These are phyloP conservation scores for Antheraea mylitta DNA, from an alignment of 1,140 invertebrate genomes.

Conservation along the genomic window DNA sequence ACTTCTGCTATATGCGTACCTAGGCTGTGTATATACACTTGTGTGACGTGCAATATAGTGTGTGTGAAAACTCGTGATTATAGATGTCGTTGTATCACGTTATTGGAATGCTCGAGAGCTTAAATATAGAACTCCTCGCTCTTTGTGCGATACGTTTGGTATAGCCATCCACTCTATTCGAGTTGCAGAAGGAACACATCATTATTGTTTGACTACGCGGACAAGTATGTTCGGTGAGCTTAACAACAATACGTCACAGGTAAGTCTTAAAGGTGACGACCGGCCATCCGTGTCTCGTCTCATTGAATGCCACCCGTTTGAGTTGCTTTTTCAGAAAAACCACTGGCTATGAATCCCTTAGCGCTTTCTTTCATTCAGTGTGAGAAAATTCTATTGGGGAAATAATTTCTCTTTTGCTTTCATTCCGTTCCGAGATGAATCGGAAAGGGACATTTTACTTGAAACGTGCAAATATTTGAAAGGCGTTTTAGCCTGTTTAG, in stretches of 20 bases:
- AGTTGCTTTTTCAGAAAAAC: constrained; percentile 59
- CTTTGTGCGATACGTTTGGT: too few relatives aligned
- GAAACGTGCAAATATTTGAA: background rate
- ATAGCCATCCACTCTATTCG: too few relatives aligned
- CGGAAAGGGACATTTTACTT: constrained; percentile 15
- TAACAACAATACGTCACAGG: background rate
- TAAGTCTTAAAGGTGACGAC: constrained; percentile 26
- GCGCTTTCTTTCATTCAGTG: constrained; percentile 41
- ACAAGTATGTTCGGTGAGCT: background rate
- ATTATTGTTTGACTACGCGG: too few relatives aligned
- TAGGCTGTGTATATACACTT: too few relatives aligned
- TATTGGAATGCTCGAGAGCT: too few relatives aligned
- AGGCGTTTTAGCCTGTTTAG: constrained; percentile 1
- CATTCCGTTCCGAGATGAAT: constrained; percentile 31
- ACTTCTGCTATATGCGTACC: too few relatives aligned
- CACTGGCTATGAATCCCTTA: constrained; percentile 51
- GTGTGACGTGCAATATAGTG: too few relatives aligned
- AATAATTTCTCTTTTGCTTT: constrained; percentile 47
- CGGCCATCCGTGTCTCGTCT: constrained; percentile 43
- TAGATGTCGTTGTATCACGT: too few relatives aligned
- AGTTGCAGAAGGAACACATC: too few relatives aligned
- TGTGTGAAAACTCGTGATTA: too few relatives aligned
- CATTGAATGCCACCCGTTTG: constrained; percentile 42
- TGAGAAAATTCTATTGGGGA: constrained; percentile 59
- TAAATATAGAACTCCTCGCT: too few relatives aligned